Base-by-base conservation (phyloP, 2,888 invertebrate species). In the Eupithecia subumbrata region DNA sequence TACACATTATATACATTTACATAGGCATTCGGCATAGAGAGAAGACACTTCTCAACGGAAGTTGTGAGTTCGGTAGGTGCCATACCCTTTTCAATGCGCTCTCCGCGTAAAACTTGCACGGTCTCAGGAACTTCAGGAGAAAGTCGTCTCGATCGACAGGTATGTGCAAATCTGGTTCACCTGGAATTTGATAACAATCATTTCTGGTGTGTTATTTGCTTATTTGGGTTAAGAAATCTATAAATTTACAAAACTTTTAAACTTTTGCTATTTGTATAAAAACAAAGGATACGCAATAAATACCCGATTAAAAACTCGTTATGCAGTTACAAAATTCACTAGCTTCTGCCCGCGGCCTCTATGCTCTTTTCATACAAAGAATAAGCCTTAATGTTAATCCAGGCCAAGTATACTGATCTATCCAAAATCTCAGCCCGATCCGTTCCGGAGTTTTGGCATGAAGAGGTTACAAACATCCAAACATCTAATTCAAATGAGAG, bases 31-130 rank as follows among this genome's bases (percentile, higher is more conserved):
- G n/a, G n/a, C n/a, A n/a, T n/a, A n/a, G n/a, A n/a, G n/a, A n/a
- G n/a, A n/a, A n/a, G n/a, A n/a, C n/a, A n/a, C n/a, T n/a, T n/a
- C n/a, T n/a, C n/a, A n/a, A n/a, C n/a, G n/a, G n/a, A n/a, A n/a
- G n/a, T n/a, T n/a, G n/a, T n/a, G n/a, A n/a, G n/a, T n/a, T n/a
- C n/a, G n/a, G n/a, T n/a, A n/a, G 11, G 52, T 52, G n/a, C 52
- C 95, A 91, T 93, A 98, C 97, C 90, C 97, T 94, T 89, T 96
- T 96, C 79, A 97, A 96, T 5, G 98, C 97, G 82, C 97, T 96
- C 71, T 97, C 97, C 0, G 98, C 96, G 87, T 98, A 97, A 91
- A 97, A 98, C 91, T 98, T 98, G 86, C 97, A 97, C 0, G 98
- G 98, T 76, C 98, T 95, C 68, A 98, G 92, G 87, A 98, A 98